These are phyloP conservation scores for Alligator mississippiensis DNA, from an alignment of 2,113 vertebrate genomes.

Conservation along the genomic window DNA sequence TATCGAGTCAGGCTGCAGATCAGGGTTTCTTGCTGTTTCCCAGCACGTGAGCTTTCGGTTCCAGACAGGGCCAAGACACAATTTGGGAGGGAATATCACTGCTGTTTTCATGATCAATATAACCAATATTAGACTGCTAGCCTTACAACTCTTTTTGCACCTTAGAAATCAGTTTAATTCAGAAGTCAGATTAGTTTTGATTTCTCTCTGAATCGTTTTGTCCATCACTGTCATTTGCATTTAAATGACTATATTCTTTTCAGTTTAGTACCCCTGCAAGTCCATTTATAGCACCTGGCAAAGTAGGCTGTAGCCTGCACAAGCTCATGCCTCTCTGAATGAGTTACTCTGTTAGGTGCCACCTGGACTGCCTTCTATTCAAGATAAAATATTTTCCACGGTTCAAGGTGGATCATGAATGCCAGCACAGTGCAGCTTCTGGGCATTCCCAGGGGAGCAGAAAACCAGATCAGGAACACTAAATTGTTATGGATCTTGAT, in stretches of 20 bases:
- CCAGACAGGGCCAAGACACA: background rate
- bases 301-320: no score
- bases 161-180: background rate
- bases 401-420: background rate
- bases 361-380: background rate
- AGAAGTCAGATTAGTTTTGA: background rate
- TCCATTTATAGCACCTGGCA: no score
- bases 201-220: background rate
- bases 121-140: background rate
- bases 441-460: background rate
- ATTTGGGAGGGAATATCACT: background rate
- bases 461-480: background rate
- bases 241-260: no score
- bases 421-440: background rate
- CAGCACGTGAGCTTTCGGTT: background rate
- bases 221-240: background rate
- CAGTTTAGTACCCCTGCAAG: no score
- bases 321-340: no score
- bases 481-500: background rate
- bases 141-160: background rate
- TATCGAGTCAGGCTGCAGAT: background rate
- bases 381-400: background rate
- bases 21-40: background rate
- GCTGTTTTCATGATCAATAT: background rate
- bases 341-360: no score